Base-by-base conservation (phyloP, 2,113 vertebrate species). In the Colistium nudipinnis region DNA sequence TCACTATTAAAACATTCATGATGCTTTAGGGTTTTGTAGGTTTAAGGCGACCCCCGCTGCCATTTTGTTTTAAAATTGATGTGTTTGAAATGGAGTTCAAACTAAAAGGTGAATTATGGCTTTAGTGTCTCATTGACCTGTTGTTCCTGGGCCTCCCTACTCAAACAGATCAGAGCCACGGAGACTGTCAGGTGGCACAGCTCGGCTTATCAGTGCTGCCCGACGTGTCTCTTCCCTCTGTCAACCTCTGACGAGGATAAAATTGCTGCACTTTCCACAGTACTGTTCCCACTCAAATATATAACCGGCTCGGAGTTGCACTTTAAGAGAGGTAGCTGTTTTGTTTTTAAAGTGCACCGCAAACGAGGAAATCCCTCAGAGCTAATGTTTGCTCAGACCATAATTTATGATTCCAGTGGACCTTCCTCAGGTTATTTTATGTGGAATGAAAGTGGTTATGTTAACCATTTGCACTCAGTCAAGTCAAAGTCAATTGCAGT, bases 111-210 rank as follows among this genome's bases (percentile, higher is more conserved):
- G 44, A 82, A 74, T 82, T 54, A 73, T 75, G 73, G 83, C 66
- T 66, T 87, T 61, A 70, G 62, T 71, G 49, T 67, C 33, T 68
- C 38, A 24, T 47, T 71, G 75, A 64, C 69, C 54, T 65, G 56
- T 51, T 75, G 62, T 77, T 77, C 66, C 27, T 1, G 13, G 36
- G 47, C 54, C 20, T 80, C 66, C 81, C 63, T 41, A 48, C 69
- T 87, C 78, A 74, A 75, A 84, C 55, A 75, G 59, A 78, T 80
- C 67, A 70, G 70, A 62, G 77, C 56, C 63, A 81, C 70, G 70
- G 72, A 78, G 70, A 68, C 48, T 69, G 48, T 41, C 64, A 25
- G 41, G 60, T 67, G 70, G 45, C 75, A 64, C 49, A 39, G 61
- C 74, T 85, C 53, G 47, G 56, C 57, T 77, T 76, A 86, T 82